These are phyloP conservation scores for Hoplostethus atlanticus DNA, from an alignment of 2,797 vertebrate species.

Conservation along the genomic window DNA sequence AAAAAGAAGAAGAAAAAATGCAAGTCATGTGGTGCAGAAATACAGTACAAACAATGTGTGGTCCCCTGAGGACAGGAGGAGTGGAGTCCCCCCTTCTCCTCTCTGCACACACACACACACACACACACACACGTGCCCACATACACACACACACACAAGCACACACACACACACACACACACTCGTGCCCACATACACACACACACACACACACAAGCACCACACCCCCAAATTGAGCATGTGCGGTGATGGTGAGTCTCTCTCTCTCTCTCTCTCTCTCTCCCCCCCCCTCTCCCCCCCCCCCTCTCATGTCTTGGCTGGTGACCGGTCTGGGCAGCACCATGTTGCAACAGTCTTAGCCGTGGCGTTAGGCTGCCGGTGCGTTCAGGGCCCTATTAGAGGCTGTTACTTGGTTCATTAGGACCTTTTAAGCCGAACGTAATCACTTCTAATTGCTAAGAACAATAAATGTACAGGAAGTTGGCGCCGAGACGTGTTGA, in stretches of 20 bases:
- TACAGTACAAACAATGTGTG: slow-evolving; percentile 76
- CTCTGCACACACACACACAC: slow-evolving; percentile 30
- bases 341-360: slow-evolving; percentile 63
- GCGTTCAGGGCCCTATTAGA: slow-evolving; percentile 61
- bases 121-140: slow-evolving; percentile 23
- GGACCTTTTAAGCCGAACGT: slow-evolving; percentile 36
- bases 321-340: slow-evolving; percentile 59
- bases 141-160: slow-evolving; percentile 28
- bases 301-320: slow-evolving; percentile 63
- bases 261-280: slow-evolving; percentile 1
- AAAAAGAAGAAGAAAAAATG: slow-evolving; percentile 54
- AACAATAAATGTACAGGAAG: slow-evolving; percentile 31
- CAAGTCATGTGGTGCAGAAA: slow-evolving; percentile 80
- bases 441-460: slow-evolving; percentile 32
- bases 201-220: slow-evolving; percentile 24
- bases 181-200: neutral
- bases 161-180: slow-evolving; percentile 7
- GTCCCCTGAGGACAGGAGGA: slow-evolving; percentile 60
- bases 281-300: slow-evolving; percentile 25
- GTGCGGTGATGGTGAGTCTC: slow-evolving; percentile 52
- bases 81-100: slow-evolving; percentile 27
- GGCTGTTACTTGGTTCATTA: slow-evolving; percentile 65
- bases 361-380: slow-evolving; percentile 60
- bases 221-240: slow-evolving; percentile 73
- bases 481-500: neutral